phyloP scores from a whole-genome alignment of 2,797 vertebrate genomes.

The Vireo griseus region DNA sequence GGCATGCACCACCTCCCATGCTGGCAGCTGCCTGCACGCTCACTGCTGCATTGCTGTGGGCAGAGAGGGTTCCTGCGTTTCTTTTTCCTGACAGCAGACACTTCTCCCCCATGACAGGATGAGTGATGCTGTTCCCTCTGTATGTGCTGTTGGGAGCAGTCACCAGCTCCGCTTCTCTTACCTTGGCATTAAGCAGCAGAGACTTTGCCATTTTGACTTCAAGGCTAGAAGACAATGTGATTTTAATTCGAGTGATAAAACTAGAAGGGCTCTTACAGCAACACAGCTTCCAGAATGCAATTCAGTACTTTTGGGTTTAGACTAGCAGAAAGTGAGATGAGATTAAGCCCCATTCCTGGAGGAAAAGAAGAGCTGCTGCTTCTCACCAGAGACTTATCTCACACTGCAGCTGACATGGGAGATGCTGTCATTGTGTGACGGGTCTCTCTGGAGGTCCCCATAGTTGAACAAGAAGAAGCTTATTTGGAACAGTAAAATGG shows the following conservation, averaged over 20 bases:
- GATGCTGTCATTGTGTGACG: not conserved
- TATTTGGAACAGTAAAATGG: not conserved
- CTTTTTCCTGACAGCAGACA: not conserved
- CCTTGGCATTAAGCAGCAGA: not conserved
- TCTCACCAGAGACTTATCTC: not conserved
- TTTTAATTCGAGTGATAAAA: not conserved
- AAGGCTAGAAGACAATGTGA: not conserved
- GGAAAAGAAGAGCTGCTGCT: not conserved
- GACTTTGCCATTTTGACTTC: not conserved
- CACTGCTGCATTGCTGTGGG: accelerated
- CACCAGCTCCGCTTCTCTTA: not conserved
- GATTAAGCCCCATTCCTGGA: conserved; percentile 4
- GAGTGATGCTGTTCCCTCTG: not conserved
- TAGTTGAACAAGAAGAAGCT: not conserved
- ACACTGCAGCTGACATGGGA: not conserved
- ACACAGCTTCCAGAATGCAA: not conserved
- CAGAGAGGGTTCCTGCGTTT: not conserved
- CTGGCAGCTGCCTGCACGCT: not conserved
- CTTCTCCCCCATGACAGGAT: not conserved
- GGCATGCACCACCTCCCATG: not conserved
- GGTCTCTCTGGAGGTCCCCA: not conserved
- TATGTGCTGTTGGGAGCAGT: not conserved
- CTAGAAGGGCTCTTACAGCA: not conserved
- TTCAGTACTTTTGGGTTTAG: not conserved
- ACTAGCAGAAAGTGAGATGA: not conserved